These are phyloP conservation scores for Odobenus rosmarus DNA, from an alignment of 2,113 vertebrate species.

Conservation along the genomic window DNA sequence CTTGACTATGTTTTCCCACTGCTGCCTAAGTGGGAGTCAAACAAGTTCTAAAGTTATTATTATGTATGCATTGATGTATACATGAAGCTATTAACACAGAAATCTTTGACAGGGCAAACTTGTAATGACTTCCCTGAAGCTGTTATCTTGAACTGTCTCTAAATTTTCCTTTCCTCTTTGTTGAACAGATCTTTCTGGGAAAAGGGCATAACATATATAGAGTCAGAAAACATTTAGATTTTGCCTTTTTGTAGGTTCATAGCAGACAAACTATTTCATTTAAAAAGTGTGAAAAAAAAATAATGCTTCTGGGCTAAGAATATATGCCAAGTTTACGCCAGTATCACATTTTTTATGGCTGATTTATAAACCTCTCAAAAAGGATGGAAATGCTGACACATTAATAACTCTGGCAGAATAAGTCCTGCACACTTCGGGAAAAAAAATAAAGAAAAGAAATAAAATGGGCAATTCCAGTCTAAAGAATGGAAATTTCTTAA, in stretches of 20 bases:
- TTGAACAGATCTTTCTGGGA: background rate
- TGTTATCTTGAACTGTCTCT: background rate
- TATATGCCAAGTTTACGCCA: conserved; percentile 23
- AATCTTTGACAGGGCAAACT: conserved; percentile 8
- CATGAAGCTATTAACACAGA: conserved; percentile 17
- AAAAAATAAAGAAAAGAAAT: conserved; percentile 27
- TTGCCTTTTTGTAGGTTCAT: conserved; percentile 49
- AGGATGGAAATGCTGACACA: conserved; percentile 47
- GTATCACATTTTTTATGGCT: conserved; percentile 54
- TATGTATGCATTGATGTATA: background rate
- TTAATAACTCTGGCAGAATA: conserved; percentile 12
- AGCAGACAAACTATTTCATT: conserved; percentile 55
- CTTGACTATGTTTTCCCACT: background rate
- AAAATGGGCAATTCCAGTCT: background rate
- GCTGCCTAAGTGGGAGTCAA: background rate
- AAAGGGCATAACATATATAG: background rate
- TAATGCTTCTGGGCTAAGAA: conserved; percentile 45
- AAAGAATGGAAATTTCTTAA: background rate
- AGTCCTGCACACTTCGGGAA: conserved; percentile 50
- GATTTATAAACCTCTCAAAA: conserved; percentile 64
- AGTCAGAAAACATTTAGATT: conserved; percentile 29
- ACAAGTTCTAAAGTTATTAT: conserved; percentile 4
- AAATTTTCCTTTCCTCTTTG: background rate
- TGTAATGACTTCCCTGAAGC: conserved; percentile 37
- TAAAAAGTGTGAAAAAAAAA: conserved; percentile 47